A percentile compares a stretch with the other conserved stretches of the same genome.
These are phyloP conservation scores for Murina feae DNA, from an alignment of 2,113 vertebrate genomes.

Conservation along the genomic window DNA sequence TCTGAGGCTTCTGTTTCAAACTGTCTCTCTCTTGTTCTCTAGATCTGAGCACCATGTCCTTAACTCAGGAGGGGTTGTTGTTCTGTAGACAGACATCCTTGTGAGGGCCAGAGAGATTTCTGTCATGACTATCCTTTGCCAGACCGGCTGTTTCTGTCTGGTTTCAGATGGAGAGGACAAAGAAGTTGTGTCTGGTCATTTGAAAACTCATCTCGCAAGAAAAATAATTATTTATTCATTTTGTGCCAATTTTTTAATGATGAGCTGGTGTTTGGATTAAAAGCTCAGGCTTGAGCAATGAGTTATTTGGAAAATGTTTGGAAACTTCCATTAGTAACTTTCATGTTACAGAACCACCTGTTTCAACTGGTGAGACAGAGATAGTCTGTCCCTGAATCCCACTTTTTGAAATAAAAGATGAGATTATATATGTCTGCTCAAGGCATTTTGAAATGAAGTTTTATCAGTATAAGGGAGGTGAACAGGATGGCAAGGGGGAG, in stretches of 20 bases:
- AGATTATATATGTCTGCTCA: not conserved
- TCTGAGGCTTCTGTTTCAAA: not conserved
- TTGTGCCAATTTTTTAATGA: not conserved
- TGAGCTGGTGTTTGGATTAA: not conserved
- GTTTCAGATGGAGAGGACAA: not conserved
- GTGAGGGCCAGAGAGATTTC: not conserved
- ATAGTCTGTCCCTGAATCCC: not conserved
- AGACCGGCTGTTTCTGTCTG: not conserved
- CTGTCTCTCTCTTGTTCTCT: not conserved
- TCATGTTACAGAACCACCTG: not conserved
- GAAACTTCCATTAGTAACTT: not conserved
- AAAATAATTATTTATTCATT: conserved; percentile 11
- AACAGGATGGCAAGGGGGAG: not conserved
- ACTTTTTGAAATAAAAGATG: not conserved
- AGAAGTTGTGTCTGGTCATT: not conserved
- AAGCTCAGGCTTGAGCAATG: not conserved
- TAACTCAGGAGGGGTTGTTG: not conserved
- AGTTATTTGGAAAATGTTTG: not conserved
- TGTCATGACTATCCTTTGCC: not conserved
- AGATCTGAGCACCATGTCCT: not conserved
- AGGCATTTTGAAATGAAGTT: not conserved
- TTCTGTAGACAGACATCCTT: not conserved
- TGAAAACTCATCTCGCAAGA: not conserved
- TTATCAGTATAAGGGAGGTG: not conserved
- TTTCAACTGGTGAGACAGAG: not conserved